Percentiles rank a stretch among this genome's conserved stretches.
These are phyloP conservation scores for Chionomys nivalis DNA, from an alignment of 2,113 vertebrate species.

Conservation along the genomic window DNA sequence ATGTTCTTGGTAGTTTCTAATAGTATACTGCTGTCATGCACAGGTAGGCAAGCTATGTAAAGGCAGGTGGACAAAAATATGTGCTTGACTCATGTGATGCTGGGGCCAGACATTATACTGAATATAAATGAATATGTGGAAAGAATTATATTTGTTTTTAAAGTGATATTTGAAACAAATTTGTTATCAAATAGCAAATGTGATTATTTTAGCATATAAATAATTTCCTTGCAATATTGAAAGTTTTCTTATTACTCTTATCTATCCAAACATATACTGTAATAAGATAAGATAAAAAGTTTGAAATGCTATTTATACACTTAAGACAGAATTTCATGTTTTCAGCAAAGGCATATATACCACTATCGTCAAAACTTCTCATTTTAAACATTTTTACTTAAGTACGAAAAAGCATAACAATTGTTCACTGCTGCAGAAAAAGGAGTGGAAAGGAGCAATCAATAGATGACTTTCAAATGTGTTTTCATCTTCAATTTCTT, in stretches of 20 bases:
- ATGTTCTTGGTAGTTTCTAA: conserved; percentile 10
- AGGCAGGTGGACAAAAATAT: not conserved
- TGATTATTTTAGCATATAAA: not conserved
- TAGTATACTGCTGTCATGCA: not conserved
- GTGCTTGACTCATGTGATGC: not conserved
- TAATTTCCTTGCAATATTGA: conserved; percentile 9
- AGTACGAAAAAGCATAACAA: conserved; percentile 30
- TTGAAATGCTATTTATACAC: not conserved
- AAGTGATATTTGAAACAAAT: conserved; percentile 21
- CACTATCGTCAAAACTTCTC: not conserved
- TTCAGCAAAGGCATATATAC: not conserved
- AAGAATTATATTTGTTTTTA: conserved; percentile 53
- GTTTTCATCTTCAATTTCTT: not conserved
- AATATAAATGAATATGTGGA: not conserved
- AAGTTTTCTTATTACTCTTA: not conserved
- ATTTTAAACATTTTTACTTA: conserved; percentile 27
- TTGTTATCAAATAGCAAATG: conserved; percentile 22
- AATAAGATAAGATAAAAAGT: conserved; percentile 31
- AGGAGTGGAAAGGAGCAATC: not conserved
- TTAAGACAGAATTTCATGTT: conserved; percentile 4
- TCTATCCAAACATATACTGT: not conserved
- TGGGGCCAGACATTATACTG: not conserved
- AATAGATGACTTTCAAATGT: conserved; percentile 1
- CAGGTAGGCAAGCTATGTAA: not conserved
- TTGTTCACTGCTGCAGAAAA: not conserved